These are phyloP conservation scores for human DNA, from an alignment of 2,113 vertebrate genomes.

Conservation along the genomic window GRCh38 chr3:98487501-98488000, in stretches of 20 bases:
- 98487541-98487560: rapidly evolving
- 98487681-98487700: not conserved
- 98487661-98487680: no score
- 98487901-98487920: not conserved
- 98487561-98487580: not conserved
- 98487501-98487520: not conserved
- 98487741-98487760: not conserved
- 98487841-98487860: not conserved
- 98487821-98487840: not conserved
- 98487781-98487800: not conserved
- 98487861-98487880: not conserved
- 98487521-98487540: not conserved
- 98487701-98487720: not conserved
- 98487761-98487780: not conserved
- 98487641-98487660: not conserved
- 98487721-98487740: not conserved
- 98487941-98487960: not conserved
- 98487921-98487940: not conserved
- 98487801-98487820: not conserved
- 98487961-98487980: not conserved
- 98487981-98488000: not conserved
- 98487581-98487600: not conserved
- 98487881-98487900: not conserved
- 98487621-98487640: not conserved
- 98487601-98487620: not conserved